phyloP scores from a whole-genome alignment of 2,113 vertebrate species.

The Nyctereutes procyonoides region DNA sequence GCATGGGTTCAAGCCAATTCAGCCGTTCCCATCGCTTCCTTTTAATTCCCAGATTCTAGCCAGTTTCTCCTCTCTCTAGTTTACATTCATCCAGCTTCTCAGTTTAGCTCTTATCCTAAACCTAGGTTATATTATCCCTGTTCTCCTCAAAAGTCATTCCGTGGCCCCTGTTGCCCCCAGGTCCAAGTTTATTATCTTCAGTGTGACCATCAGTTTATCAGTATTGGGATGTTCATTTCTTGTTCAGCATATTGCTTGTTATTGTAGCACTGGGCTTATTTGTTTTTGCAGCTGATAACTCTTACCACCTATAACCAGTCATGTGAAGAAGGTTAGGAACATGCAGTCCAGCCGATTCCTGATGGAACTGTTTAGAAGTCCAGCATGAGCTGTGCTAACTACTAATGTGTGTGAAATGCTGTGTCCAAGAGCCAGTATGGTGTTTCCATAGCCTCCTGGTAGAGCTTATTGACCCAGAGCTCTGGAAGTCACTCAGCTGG shows the following conservation, averaged over 20 bases:
- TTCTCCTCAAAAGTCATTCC: neutral
- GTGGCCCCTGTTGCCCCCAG: neutral
- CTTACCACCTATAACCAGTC: neutral
- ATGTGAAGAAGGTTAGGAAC: slow-evolving; percentile 5
- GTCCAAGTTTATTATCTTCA: neutral
- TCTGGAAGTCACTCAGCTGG: slow-evolving; percentile 49
- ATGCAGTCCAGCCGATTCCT: neutral
- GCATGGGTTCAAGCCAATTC: neutral
- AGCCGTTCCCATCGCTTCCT: neutral
- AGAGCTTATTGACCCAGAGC: slow-evolving; percentile 44
- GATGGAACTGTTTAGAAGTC: slow-evolving; percentile 22
- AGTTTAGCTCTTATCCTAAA: neutral
- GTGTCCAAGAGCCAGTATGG: neutral
- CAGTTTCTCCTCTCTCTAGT: neutral
- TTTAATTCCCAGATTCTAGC: neutral
- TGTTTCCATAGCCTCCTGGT: slow-evolving; percentile 52
- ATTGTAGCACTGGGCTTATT: neutral
- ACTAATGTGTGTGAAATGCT: neutral
- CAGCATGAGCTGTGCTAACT: neutral
- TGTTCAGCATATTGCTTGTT: neutral
- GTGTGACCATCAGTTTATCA: neutral
- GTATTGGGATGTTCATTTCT: neutral
- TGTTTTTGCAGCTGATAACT: slow-evolving; percentile 53
- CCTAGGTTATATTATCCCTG: neutral
- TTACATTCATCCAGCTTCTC: neutral